Evolutionary conservation across 2,888 invertebrate species (phyloP), one percentile per base, ranked within the genome.

Genomic region (Callyntrura guangdongensis): DNA sequence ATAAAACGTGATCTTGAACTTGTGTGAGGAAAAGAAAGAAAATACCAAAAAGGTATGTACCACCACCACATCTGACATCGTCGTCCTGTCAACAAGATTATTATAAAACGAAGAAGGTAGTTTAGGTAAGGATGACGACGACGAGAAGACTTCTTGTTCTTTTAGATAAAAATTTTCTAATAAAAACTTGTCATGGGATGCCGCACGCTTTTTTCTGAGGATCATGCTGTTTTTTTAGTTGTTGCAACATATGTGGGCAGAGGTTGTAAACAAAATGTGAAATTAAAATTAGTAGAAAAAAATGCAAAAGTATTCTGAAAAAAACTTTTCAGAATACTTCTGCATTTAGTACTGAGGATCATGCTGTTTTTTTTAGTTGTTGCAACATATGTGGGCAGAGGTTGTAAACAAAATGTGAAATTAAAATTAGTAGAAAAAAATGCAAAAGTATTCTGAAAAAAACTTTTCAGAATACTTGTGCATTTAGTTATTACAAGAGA

Each of bases 1-100:
- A 12, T 61, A 36, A 61, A 61, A 82, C 82, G 82, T 82, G 82
- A 82, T 82, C 82, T 82, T 82, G 82, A 82, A 82, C 82, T 82
- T 82, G n/a, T n/a, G n/a, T n/a, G 82, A 82, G 36, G 4, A 22
- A 4, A 61, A 20, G 9, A 22, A 2, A 64, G 5, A 11, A 11
- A 20, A 64, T 4, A 20, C 22, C 20, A 11, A 4, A 67, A 67
- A 25, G 22, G 17, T 17, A 22, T 22, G 11, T 6, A 6, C 25
- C 22, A 25, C 67, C 12, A 67, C 25, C 12, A 67, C 67, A 3
- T 27, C 67, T 27, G 12, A 12, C 61, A 20, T 6, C 25, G 4
- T 12, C 67, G 27, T 9, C 14, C 2, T 59, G 45, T 61, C 27
- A 61, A 61, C 61, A 81, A 14, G 22, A 61, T 61, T 25, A 49